Percentiles rank a stretch among this genome's conserved stretches.
Evolutionary conservation across 2,113 vertebrate species (phyloP).

Genomic region (Balaenoptera acutorostrata): DNA sequence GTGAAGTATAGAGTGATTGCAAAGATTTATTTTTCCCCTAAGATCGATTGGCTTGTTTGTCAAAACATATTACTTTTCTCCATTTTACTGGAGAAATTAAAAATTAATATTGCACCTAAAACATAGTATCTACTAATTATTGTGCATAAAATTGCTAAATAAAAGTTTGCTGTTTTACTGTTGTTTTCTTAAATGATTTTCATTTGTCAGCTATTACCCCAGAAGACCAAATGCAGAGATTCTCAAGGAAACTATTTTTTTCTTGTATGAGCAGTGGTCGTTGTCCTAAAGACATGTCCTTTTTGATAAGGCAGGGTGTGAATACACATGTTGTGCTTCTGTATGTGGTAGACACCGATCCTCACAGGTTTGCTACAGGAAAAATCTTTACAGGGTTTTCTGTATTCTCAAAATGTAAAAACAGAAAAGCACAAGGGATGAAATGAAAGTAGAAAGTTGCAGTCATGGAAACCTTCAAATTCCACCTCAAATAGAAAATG

Average conservation of each 20-base stretch:
- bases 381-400: background rate
- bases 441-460: too few species aligned
- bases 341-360: background rate
- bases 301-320: rapidly evolving
- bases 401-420: background rate
- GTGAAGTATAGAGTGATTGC: background rate
- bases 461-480: background rate
- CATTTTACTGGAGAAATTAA: background rate
- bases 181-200: background rate
- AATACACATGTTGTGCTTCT: background rate
- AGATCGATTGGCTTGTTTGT: background rate
- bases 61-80: background rate
- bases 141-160: background rate
- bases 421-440: background rate
- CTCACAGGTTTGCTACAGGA: background rate
- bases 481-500: background rate
- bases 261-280: rapidly evolving
- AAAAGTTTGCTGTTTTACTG: background rate
- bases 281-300: rapidly evolving
- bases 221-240: background rate
- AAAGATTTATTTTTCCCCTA: background rate
- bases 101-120: background rate
- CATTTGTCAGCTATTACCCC: background rate
- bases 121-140: background rate
- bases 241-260: background rate